Evolutionary conservation across 2,113 vertebrate species (phyloP).

Genomic region (Condylura cristata): DNA sequence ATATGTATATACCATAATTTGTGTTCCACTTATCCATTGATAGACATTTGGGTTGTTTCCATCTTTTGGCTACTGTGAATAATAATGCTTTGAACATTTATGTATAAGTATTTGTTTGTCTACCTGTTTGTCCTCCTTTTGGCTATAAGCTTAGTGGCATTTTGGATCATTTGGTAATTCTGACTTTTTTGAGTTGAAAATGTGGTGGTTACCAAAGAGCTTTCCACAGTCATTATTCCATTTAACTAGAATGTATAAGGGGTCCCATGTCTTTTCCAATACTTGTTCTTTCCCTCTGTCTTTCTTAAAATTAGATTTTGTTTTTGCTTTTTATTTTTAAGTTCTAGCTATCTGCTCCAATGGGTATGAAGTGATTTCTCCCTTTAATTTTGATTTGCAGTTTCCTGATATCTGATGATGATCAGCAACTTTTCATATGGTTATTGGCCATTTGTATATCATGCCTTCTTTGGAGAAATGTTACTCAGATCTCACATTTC

Average conservation of each 20-base stretch:
- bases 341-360: not conserved
- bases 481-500: not conserved
- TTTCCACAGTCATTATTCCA: not conserved
- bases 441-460: not conserved
- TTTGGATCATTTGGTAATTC: not conserved
- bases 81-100: not conserved
- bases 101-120: not conserved
- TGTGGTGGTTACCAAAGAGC: not conserved
- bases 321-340: not conserved
- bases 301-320: too few relatives aligned
- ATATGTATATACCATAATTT: not conserved
- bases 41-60: not conserved
- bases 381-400: not conserved
- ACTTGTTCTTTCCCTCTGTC: not conserved
- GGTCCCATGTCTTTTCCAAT: not conserved
- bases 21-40: not conserved
- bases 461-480: not conserved
- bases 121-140: not conserved
- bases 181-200: not conserved
- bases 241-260: not conserved
- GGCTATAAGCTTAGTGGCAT: not conserved
- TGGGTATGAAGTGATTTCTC: not conserved
- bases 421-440: not conserved
- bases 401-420: not conserved
- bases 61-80: not conserved